Conservation (phyloP, 2,797 vertebrate species). For the Oreochromis mossambicus region DNA sequence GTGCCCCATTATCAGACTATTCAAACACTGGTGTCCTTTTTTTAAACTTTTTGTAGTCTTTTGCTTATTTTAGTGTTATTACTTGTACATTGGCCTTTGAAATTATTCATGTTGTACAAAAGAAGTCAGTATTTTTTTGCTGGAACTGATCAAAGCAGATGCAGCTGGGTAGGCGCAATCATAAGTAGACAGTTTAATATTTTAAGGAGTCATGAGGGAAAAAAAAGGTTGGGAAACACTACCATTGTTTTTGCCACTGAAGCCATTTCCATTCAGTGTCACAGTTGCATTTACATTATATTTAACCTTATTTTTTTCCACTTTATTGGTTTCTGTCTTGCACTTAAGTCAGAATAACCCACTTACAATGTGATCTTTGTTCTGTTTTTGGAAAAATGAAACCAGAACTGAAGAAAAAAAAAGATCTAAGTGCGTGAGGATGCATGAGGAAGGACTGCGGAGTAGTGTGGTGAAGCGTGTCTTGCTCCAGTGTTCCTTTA, state of each 20-base stretch:
- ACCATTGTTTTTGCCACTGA: neutral
- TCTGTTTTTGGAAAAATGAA: neutral
- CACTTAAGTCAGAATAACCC: neutral
- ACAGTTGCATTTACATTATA: neutral
- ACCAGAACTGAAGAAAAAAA: neutral
- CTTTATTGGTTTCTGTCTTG: neutral
- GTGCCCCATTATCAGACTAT: neutral
- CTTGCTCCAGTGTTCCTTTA: conserved; percentile 64
- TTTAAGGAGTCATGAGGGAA: neutral
- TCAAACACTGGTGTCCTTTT: fast-evolving
- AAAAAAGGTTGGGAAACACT: neutral
- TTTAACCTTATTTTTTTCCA: neutral
- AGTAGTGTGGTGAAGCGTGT: conserved; percentile 2
- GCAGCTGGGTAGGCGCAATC: neutral
- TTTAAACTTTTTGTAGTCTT: neutral
- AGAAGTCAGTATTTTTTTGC: fast-evolving
- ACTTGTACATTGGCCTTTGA: neutral
- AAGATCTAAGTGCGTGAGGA: neutral
- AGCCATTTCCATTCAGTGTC: neutral
- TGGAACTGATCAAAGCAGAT: neutral
- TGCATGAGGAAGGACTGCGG: neutral
- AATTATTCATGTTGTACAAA: neutral
- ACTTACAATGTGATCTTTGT: neutral
- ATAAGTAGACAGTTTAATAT: neutral
- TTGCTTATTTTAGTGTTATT: neutral